A percentile compares a stretch with the other conserved stretches of the same genome.
Evolutionary conservation across 2,113 vertebrate species (phyloP).

Genomic region (Tiliqua scincoides): DNA sequence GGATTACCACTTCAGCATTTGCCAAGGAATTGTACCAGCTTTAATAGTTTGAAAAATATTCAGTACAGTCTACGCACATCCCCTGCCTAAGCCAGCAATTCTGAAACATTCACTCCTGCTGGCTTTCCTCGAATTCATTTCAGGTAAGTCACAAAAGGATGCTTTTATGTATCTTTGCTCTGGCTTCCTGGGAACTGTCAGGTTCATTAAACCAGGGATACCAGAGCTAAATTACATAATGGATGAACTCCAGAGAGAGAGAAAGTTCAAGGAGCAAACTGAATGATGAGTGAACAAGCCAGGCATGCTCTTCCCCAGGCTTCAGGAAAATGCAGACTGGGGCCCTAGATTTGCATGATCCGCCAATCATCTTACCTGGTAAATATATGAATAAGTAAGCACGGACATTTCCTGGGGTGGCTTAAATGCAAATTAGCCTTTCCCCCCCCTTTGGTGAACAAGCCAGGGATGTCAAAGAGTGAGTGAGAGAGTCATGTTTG

Average conservation of each 20-base stretch:
- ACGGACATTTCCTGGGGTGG: constrained; percentile 40
- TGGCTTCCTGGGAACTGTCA: not conserved
- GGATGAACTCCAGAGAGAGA: not conserved
- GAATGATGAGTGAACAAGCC: constrained; percentile 2
- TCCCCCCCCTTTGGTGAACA: not conserved
- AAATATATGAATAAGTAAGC: constrained; percentile 33
- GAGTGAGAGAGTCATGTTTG: not conserved
- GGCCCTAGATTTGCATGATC: constrained; percentile 18
- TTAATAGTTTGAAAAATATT: constrained; percentile 13
- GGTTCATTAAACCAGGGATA: not conserved
- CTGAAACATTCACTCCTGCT: not conserved
- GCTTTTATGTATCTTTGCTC: not conserved
- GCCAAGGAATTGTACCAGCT: not conserved
- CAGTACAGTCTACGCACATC: not conserved
- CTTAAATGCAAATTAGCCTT: constrained; percentile 42
- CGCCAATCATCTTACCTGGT: constrained; percentile 21
- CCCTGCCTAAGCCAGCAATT: not conserved
- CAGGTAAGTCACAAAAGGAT: not conserved
- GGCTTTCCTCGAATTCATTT: not conserved
- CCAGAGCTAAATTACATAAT: not conserved
- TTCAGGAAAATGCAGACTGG: not conserved
- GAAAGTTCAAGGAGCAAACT: not conserved
- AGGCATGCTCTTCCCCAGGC: accelerated
- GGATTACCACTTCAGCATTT: constrained; percentile 3
- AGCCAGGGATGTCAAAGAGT: not conserved